Percentiles rank a stretch among this genome's conserved stretches.
These are phyloP conservation scores for Brachionus rubens DNA, from an alignment of 1,140 invertebrate species.

Conservation along the genomic window DNA sequence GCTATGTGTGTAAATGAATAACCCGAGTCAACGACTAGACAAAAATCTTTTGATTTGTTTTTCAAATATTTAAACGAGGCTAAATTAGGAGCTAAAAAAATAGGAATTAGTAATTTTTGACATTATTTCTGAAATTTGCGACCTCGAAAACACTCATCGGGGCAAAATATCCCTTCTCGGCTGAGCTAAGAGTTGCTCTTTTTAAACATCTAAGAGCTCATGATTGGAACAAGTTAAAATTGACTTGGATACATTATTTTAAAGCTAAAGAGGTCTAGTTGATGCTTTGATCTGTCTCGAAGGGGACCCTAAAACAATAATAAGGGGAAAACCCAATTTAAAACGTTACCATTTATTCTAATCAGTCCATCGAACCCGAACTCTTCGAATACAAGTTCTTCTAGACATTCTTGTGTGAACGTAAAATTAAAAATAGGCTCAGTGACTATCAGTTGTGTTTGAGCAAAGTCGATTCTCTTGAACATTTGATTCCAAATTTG, in stretches of 20 bases:
- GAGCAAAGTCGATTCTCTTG: neutral
- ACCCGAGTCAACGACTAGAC: slow-evolving; percentile 77
- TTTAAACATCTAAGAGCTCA: too few species aligned
- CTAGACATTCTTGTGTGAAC: slow-evolving; percentile 24
- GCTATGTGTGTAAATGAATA: slow-evolving; percentile 93
- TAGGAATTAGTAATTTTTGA: too few species aligned
- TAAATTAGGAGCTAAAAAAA: slow-evolving; percentile 16
- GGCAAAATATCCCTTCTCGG: too few species aligned
- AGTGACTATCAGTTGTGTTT: slow-evolving; percentile 37
- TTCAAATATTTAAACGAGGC: slow-evolving; percentile 31
- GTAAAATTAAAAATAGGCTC: slow-evolving; percentile 45
- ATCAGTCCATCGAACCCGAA: slow-evolving; percentile 1
- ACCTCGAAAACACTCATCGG: too few species aligned
- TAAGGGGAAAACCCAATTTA: neutral
- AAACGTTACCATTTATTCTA: slow-evolving; percentile 42
- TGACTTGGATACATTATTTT: too few species aligned
- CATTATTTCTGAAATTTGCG: too few species aligned
- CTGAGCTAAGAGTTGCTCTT: too few species aligned
- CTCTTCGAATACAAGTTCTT: slow-evolving; percentile 42
- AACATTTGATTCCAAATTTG: slow-evolving; percentile 45
- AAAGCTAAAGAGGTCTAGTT: too few species aligned
- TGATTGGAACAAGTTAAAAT: too few species aligned
- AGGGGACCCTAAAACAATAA: too few species aligned
- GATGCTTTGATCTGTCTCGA: too few species aligned
- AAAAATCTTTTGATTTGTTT: slow-evolving; percentile 32